phyloP scores from a whole-genome alignment of 1,140 invertebrate genomes.

The Zaprionus africanus region DNA sequence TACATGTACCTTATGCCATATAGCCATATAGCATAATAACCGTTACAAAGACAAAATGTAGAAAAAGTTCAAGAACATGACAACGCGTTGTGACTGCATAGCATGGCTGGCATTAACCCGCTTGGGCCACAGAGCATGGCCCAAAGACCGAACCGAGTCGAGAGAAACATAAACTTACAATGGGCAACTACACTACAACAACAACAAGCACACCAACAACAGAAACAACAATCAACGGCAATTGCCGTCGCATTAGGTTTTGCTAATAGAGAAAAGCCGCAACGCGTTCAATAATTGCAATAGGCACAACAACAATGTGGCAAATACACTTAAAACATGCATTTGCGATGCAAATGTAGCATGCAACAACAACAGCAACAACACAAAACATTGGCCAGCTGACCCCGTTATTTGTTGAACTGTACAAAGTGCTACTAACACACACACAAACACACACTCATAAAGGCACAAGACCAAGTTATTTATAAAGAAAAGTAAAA shows the following conservation, averaged over 20 bases:
- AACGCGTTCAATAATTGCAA: constrained; percentile 49
- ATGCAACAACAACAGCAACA: constrained; percentile 57
- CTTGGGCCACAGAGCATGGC: constrained; percentile 47
- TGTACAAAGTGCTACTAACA: constrained; percentile 52
- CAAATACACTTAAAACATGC: constrained; percentile 40
- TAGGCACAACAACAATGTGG: constrained; percentile 18
- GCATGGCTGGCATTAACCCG: constrained; percentile 43
- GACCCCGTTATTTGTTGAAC: constrained; percentile 80
- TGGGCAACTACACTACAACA: constrained; percentile 35
- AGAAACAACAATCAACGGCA: constrained; percentile 19
- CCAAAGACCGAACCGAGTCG: constrained; percentile 19
- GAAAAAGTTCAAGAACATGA: constrained; percentile 55
- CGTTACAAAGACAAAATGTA: constrained; percentile 39
- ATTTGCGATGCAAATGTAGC: constrained; percentile 61
- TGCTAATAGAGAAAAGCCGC: constrained; percentile 44
- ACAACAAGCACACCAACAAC: constrained; percentile 3
- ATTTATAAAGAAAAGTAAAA: constrained; percentile 43
- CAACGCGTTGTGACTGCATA: constrained; percentile 32
- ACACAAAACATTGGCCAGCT: constrained; percentile 68
- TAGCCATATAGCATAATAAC: constrained; percentile 28
- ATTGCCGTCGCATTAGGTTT: constrained; percentile 42
- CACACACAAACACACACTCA: constrained; percentile 42
- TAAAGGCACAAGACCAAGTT: constrained; percentile 13
- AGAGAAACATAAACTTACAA: constrained; percentile 48
- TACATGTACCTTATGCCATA: not conserved